Evolutionary conservation across 2,797 vertebrate species (phyloP), one percentile per base, ranked within the genome.

Genomic region (Darevskia mixta): DNA sequence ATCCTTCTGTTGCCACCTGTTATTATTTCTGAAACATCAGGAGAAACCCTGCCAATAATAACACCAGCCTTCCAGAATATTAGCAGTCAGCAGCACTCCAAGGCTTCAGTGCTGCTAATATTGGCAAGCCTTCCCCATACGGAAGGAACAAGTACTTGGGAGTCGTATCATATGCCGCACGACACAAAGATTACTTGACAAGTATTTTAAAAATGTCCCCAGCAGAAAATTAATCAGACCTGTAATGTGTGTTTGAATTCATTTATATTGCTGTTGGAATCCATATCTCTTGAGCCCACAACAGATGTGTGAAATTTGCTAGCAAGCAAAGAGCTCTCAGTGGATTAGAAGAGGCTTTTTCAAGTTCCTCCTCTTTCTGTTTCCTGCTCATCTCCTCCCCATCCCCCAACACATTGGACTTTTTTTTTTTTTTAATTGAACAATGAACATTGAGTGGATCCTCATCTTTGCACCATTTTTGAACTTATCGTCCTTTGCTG

Each of bases 221-320:
- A 87, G 86, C 89, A 73, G 83, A 64, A 90, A 93, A 88, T 89
- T 82, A 87, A 92, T 87, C 90, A 92, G 90, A 73, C 78, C 86
- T 80, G 82, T 89, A 92, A 87, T 86, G 82, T 76, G 8, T 79
- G 66, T 88, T 89, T 81, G 87, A 87, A 87, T 95, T 82, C 82
- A 87, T 86, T 92, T 80, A 58, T 87, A n/a, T 79, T 88, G 72
- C 87, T 91, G 86, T 80, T 90, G 86, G 73, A 91, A 89, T 82
- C 80, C 85, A 6, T 86, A 90, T 87, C 87, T 91, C 88, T 61
- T 55, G 88, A 92, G 83, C 64, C 87, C 78, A 1, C 67, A 78
- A 45, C 78, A 86, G 90, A 87, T 81, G 87, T 86, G 87, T 76
- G 86, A 72, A 69, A 29, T 87, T 83, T 85, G 49, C 38, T 76